A percentile compares a stretch with the other conserved stretches of the same genome.
These are phyloP conservation scores for Cyphomyrus discorhynchus DNA, from an alignment of 2,113 vertebrate genomes.

Conservation along the genomic window DNA sequence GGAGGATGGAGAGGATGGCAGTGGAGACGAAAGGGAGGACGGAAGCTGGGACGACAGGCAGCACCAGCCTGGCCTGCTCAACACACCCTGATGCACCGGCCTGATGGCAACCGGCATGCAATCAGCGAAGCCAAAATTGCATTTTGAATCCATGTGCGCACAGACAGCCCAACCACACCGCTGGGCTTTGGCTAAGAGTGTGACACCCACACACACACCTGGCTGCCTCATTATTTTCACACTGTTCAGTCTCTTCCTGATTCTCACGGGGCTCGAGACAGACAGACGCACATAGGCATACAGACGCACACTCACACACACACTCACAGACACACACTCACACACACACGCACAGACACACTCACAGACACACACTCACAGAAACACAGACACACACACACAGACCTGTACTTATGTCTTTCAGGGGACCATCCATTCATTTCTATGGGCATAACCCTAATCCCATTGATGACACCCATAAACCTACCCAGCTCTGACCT, in stretches of 20 bases:
- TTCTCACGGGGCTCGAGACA: conserved; percentile 33
- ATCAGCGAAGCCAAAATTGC: background rate
- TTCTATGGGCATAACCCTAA: background rate
- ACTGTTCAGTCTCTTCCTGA: conserved; percentile 33
- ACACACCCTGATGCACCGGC: background rate
- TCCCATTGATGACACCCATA: background rate
- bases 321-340: background rate
- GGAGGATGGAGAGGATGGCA: too few species aligned
- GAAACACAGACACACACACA: conserved; percentile 19
- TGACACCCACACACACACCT: conserved; percentile 38
- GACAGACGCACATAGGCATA: conserved; percentile 20
- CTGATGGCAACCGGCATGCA: background rate
- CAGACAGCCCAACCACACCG: conserved; percentile 3
- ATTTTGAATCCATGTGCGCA: background rate
- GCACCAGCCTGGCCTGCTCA: background rate
- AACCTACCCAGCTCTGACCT: background rate
- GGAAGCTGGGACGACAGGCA: background rate
- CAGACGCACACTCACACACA: background rate
- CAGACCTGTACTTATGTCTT: background rate
- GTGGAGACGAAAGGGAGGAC: background rate
- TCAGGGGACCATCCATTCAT: background rate
- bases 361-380: background rate
- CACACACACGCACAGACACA: background rate
- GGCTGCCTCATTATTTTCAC: conserved; percentile 45
- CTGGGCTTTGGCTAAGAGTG: conserved; percentile 26